These are phyloP conservation scores for Astreopora myriophthalma DNA, from an alignment of 64 coral and sea anemone species.

Conservation along the genomic window DNA sequence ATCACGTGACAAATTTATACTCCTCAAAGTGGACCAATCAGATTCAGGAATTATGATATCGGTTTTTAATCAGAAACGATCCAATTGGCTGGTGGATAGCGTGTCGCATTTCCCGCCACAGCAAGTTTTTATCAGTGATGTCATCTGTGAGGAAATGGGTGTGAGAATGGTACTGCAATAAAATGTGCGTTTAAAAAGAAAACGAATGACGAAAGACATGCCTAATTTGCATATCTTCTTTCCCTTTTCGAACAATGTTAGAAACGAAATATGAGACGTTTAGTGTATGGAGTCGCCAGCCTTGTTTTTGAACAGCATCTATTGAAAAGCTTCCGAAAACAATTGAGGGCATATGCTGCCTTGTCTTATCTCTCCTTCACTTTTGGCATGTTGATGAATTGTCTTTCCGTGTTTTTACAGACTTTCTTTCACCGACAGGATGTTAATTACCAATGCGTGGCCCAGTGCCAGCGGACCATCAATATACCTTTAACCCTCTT, in stretches of 20 bases:
- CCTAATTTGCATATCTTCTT: neutral
- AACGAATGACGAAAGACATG: neutral
- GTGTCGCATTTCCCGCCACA: constrained; percentile 23
- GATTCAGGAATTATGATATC: neutral
- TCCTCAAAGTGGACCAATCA: neutral
- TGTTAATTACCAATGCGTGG: neutral
- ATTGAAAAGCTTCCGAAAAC: no score
- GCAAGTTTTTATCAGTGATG: neutral
- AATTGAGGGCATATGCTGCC: no score
- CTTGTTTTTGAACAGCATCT: neutral
- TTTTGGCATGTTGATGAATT: neutral
- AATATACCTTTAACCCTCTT: no score
- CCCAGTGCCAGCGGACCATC: neutral
- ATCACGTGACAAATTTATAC: neutral
- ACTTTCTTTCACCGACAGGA: neutral
- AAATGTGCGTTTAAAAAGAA: no score
- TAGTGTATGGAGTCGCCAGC: neutral
- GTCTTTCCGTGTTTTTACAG: neutral
- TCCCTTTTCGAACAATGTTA: neutral
- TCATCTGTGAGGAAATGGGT: constrained; percentile 26
- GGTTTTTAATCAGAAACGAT: neutral
- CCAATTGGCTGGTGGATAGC: neutral
- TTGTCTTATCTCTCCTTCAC: neutral
- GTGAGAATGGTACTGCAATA: neutral
- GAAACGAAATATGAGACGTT: neutral